Percentiles rank a stretch among this genome's conserved stretches.
Evolutionary conservation across 2,797 vertebrate genomes (phyloP).

Genomic region (Neoniphon sammara): DNA sequence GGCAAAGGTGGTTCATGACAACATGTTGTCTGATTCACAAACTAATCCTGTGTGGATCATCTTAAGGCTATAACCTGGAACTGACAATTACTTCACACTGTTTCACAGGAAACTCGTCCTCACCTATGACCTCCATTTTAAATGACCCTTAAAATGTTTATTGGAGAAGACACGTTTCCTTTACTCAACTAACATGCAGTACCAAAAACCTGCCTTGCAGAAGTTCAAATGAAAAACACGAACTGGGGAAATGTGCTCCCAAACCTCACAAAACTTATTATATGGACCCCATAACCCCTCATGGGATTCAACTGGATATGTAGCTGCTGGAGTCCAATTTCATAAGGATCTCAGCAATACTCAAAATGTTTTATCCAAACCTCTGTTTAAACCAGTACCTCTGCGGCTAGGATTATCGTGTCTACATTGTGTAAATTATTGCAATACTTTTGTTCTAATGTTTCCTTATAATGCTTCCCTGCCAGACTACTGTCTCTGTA

Average conservation of each 20-base stretch:
- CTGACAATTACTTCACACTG: slow-evolving; percentile 52
- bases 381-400: not conserved
- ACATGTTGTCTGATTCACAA: slow-evolving; percentile 24
- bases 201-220: slow-evolving; percentile 6
- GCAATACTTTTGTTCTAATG: slow-evolving; percentile 39
- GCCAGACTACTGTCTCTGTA: slow-evolving; percentile 50
- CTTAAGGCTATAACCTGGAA: slow-evolving; percentile 37
- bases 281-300: slow-evolving; percentile 24
- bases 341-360: slow-evolving; percentile 18
- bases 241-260: slow-evolving; percentile 38
- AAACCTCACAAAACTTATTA: slow-evolving; percentile 15
- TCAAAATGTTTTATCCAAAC: slow-evolving; percentile 23
- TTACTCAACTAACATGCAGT: not conserved
- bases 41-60: slow-evolving; percentile 4
- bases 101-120: slow-evolving; percentile 38
- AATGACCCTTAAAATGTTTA: slow-evolving; percentile 30
- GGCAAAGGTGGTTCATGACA: not conserved
- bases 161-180: slow-evolving; percentile 13
- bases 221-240: slow-evolving; percentile 27
- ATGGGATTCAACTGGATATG: slow-evolving; percentile 26
- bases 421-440: slow-evolving; percentile 27
- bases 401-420: slow-evolving; percentile 8
- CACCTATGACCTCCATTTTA: slow-evolving; percentile 43
- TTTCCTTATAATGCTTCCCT: slow-evolving; percentile 43
- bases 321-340: slow-evolving; percentile 29